Conservation (phyloP, 2,888 invertebrate genomes). For the Drosophila paranaensis region DNA sequence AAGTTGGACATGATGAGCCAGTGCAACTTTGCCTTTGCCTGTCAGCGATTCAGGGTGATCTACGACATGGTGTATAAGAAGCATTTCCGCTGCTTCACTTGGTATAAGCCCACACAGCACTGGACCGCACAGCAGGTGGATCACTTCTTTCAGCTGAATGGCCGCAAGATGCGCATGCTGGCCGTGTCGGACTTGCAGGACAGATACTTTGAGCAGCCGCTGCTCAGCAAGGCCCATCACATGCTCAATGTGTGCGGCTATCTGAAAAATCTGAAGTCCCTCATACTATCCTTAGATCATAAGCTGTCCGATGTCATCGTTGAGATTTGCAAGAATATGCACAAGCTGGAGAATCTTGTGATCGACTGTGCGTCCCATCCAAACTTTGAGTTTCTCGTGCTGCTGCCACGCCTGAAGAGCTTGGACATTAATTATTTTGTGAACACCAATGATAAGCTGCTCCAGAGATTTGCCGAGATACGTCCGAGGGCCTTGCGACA, state of each 20-base stretch:
- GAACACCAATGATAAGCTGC: constrained; percentile 10
- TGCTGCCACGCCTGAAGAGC: constrained; percentile 15
- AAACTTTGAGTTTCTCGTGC: constrained; percentile 28
- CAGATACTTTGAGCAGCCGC: neutral
- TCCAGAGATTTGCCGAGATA: constrained; percentile 23
- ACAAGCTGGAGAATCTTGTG: constrained; percentile 16
- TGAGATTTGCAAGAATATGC: constrained; percentile 24
- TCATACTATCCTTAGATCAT: constrained; percentile 18
- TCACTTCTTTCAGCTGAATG: constrained; percentile 37
- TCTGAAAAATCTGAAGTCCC: constrained; percentile 20
- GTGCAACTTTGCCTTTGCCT: constrained; percentile 21
- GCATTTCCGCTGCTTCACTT: constrained; percentile 14
- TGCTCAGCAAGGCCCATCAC: constrained; percentile 3
- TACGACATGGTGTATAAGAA: constrained; percentile 15
- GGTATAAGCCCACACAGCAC: neutral
- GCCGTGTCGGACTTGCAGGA: neutral
- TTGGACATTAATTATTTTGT: constrained; percentile 38
- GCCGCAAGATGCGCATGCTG: constrained; percentile 25
- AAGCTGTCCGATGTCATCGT: constrained; percentile 12
- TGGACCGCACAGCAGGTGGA: constrained; percentile 26
- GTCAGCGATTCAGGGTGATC: constrained; percentile 26
- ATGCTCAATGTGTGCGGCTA: constrained; percentile 17
- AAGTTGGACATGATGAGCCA: constrained; percentile 26
- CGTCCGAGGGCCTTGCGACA: constrained; percentile 24
- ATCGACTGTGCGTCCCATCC: constrained; percentile 22